Percentiles rank a stretch among this genome's conserved stretches.
These are phyloP conservation scores for Halictus ligatus DNA, from an alignment of 2,888 invertebrate genomes.

Conservation along the genomic window DNA sequence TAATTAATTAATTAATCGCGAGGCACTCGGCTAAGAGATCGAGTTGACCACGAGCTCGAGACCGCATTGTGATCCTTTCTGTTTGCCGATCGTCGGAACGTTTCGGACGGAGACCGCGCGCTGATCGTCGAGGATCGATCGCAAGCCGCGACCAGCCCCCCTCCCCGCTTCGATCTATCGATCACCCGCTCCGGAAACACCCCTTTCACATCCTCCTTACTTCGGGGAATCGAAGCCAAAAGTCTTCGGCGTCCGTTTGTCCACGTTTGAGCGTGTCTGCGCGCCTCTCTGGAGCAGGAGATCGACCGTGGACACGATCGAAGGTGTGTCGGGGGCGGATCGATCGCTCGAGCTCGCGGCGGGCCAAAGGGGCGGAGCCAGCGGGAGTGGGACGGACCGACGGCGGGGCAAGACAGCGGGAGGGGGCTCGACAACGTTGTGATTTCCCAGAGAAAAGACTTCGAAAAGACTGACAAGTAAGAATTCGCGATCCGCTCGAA, in stretches of 20 bases:
- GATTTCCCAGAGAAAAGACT: slow-evolving; percentile 52
- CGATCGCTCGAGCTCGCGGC: slow-evolving; percentile 8
- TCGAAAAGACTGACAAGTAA: slow-evolving; percentile 42
- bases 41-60: slow-evolving; percentile 52
- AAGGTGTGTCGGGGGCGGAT: neutral
- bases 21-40: slow-evolving; percentile 32
- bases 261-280: neutral
- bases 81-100: slow-evolving; percentile 33
- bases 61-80: slow-evolving; percentile 74
- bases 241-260: neutral
- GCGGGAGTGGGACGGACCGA: slow-evolving; percentile 1
- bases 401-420: neutral
- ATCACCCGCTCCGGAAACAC: neutral
- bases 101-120: slow-evolving; percentile 16
- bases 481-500: neutral
- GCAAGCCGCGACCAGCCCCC: neutral
- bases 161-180: neutral
- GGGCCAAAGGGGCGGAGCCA: neutral
- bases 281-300: neutral
- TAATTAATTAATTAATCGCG: slow-evolving; percentile 59
- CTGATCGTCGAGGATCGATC: neutral
- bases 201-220: neutral
- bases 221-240: neutral
- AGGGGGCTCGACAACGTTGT: slow-evolving; percentile 28
- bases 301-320: neutral